phyloP scores from a whole-genome alignment of 2,888 invertebrate species.

The Galeruca laticollis region DNA sequence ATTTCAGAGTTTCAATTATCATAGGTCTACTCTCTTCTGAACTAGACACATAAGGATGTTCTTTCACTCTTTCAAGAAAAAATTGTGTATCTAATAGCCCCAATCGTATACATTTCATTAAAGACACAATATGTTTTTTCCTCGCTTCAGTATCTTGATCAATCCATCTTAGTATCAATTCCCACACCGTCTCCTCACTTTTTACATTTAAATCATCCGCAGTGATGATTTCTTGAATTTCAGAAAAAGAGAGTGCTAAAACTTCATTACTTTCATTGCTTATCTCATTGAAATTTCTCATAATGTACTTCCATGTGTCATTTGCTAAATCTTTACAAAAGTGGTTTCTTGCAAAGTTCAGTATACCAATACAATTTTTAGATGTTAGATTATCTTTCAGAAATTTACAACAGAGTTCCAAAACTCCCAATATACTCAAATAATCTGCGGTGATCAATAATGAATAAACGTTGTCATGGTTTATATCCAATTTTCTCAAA shows the following conservation, averaged over 20 bases:
- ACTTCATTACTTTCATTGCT: constrained; percentile 81
- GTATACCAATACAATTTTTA: constrained; percentile 86
- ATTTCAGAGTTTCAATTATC: constrained; percentile 91
- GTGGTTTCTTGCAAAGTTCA: constrained; percentile 84
- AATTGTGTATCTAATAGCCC: constrained; percentile 88
- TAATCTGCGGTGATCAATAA: constrained; percentile 90
- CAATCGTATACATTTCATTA: constrained; percentile 86
- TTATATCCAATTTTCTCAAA: constrained; percentile 81
- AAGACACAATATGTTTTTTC: constrained; percentile 79
- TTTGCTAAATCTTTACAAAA: constrained; percentile 80
- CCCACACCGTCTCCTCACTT: constrained; percentile 90
- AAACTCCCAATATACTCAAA: constrained; percentile 84
- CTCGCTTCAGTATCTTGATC: constrained; percentile 80
- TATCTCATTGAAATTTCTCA: constrained; percentile 83
- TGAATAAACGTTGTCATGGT: constrained; percentile 82
- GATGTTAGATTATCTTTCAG: constrained; percentile 77
- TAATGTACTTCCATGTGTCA: constrained; percentile 69
- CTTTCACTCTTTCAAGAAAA: constrained; percentile 90
- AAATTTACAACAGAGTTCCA: constrained; percentile 84
- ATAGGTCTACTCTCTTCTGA: constrained; percentile 88
- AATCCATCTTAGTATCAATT: constrained; percentile 88
- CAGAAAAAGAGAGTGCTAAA: constrained; percentile 77
- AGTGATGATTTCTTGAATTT: constrained; percentile 81
- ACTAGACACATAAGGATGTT: constrained; percentile 86
- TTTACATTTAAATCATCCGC: constrained; percentile 89